Percentiles rank a stretch among this genome's conserved stretches.
Conservation (phyloP, 1,140 invertebrate species). For the Drosophila guanche region DNA sequence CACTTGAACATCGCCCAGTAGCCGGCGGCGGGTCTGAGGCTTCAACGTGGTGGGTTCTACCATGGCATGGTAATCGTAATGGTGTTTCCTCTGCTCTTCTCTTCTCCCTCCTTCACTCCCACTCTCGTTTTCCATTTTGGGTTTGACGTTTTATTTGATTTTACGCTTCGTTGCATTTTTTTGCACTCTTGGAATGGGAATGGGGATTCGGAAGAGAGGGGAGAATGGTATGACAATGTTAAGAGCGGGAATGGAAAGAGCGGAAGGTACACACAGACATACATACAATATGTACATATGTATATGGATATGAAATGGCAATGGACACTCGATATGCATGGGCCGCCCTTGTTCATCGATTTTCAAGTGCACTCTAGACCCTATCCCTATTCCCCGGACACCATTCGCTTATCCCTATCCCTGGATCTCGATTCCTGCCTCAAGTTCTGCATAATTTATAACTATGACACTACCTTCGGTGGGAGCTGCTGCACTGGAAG, state of each 20-base stretch:
- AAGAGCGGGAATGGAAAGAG: not conserved
- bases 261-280: not conserved
- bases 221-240: too few species aligned
- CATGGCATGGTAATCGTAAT: conserved; percentile 14
- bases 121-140: conserved; percentile 47
- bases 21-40: conserved; percentile 37
- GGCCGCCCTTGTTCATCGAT: conserved; percentile 61
- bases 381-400: not conserved
- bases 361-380: conserved; percentile 53
- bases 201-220: not conserved
- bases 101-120: conserved; percentile 18
- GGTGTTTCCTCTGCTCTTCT: conserved; percentile 29
- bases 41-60: conserved; percentile 47
- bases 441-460: conserved; percentile 72
- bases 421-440: conserved; percentile 44
- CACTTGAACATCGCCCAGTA: conserved; percentile 66
- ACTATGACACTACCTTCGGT: conserved; percentile 55
- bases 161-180: conserved; percentile 75
- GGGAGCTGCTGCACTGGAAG: conserved; percentile 10
- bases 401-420: conserved; percentile 20
- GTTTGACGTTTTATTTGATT: conserved; percentile 80
- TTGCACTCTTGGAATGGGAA: conserved; percentile 55
- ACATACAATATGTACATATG: too few species aligned
- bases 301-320: not conserved
- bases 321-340: conserved; percentile 69